Evolutionary conservation across 2,113 vertebrate genomes (phyloP), one percentile per base, ranked within the genome.

Genomic region (Tapirus terrestris): DNA sequence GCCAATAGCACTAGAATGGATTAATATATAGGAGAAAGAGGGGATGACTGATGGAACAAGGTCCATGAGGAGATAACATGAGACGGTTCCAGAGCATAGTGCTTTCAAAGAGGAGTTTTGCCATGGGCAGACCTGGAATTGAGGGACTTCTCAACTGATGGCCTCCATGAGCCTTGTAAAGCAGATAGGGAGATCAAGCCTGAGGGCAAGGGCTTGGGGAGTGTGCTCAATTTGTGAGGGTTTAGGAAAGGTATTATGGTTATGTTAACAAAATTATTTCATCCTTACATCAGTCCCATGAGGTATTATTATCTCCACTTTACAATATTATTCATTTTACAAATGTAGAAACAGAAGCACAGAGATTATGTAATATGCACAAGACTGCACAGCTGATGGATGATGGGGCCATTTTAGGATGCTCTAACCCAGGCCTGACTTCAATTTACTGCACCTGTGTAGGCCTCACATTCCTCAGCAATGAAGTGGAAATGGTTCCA

Each of bases 251-350:
- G 13, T 60, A 33, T 56, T 25, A 96, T 9, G 60, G 29, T 81
- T 72, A 60, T 79, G 36, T 29, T 58, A 91, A 76, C n/a, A 92
- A 53, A 82, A 72, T 53, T 95, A 45, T 82, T 82, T 82, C 76
- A 88, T 94, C 43, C 51, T 92, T n/a, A n/a, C 12, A 70, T 58
- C 39, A 68, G 39, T 79, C 23, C 36, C 13, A 45, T 13, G 21
- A 84, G 45, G 27, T 79, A 21, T 79, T 51, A 61, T 29, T 56
- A 72, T 33, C 91, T 94, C 29, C n/a, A 83, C 2, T 77, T 67
- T 73, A 85, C 12, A 48, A 39, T 63, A 86, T 51, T 53, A 86
- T 67, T 91, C 25, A 73, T 80, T 79, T 90, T 48, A 83, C 21
- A 94, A 39, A 80, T 56, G 10, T 31, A 85, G 39, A 51, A 79